Percentiles rank a stretch among this genome's conserved stretches.
phyloP scores from a whole-genome alignment of 1,140 invertebrate species.

The Neuroterus valhalla region DNA sequence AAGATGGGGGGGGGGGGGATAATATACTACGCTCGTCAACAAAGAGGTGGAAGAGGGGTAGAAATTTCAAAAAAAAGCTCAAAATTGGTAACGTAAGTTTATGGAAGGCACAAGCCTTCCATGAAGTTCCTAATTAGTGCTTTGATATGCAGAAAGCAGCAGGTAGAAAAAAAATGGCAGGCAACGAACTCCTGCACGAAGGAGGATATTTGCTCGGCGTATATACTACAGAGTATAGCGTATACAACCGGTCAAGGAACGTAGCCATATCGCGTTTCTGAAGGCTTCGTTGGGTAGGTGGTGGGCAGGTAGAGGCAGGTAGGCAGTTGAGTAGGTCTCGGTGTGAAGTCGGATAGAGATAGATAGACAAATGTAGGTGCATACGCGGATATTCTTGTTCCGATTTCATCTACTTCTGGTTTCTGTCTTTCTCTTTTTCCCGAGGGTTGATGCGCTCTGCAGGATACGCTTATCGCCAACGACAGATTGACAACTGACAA shows the following conservation, averaged over 20 bases:
- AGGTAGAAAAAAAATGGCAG: conserved; percentile 52
- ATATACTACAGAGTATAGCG: conserved; percentile 29
- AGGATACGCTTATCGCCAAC: too few relatives aligned
- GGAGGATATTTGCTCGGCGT: conserved; percentile 54
- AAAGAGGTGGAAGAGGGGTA: too few relatives aligned
- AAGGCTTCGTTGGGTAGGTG: conserved; percentile 48
- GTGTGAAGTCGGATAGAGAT: conserved; percentile 42
- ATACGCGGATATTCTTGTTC: conserved; percentile 50
- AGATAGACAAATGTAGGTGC: conserved; percentile 40
- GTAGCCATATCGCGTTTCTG: conserved; percentile 32
- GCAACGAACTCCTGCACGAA: conserved; percentile 57
- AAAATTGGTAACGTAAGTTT: neutral
- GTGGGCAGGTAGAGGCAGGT: too few relatives aligned
- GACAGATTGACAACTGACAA: too few relatives aligned
- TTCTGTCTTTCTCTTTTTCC: neutral
- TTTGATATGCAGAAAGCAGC: conserved; percentile 45
- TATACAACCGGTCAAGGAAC: conserved; percentile 52
- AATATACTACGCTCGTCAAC: too few relatives aligned
- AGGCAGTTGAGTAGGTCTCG: conserved; percentile 51
- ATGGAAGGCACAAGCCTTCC: neutral
- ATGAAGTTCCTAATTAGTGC: conserved; percentile 21
- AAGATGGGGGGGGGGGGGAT: too few relatives aligned
- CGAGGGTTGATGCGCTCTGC: too few relatives aligned
- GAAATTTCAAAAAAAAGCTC: neutral
- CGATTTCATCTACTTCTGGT: conserved; percentile 47